Evolutionary conservation across 2,888 invertebrate genomes (phyloP).

Genomic region (Timema cristinae): DNA sequence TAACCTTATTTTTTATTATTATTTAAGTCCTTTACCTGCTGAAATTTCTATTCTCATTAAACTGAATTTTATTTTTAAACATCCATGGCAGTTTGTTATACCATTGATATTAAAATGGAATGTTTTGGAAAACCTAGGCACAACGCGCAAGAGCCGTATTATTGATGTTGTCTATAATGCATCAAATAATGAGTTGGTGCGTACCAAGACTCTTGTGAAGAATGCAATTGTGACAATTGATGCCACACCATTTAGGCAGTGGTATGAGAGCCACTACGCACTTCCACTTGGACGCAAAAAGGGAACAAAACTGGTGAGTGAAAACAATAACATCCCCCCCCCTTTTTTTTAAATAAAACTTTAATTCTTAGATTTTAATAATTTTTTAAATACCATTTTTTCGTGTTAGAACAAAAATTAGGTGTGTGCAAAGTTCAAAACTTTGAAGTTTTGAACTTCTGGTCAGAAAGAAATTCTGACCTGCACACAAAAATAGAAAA

Average conservation of each 20-base stretch:
- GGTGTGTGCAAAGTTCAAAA: too few relatives aligned
- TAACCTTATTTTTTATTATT: too few relatives aligned
- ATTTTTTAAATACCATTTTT: too few relatives aligned
- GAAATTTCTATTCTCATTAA: too few relatives aligned
- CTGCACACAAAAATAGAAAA: too few relatives aligned
- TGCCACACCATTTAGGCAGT: conserved; percentile 97
- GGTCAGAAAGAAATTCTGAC: too few relatives aligned
- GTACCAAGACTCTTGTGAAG: conserved; percentile 99
- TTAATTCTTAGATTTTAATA: too few relatives aligned
- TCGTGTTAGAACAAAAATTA: too few relatives aligned
- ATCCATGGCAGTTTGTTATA: neutral
- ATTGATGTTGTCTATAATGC: conserved; percentile 99
- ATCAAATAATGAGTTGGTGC: conserved; percentile 98
- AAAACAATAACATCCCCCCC: too few relatives aligned
- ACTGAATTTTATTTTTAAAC: neutral
- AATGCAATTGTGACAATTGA: conserved; percentile 96
- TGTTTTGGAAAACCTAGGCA: conserved; percentile 52
- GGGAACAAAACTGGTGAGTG: conserved; percentile 80
- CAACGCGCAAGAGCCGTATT: conserved; percentile 94
- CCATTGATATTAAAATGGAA: neutral
- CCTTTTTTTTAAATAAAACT: too few relatives aligned
- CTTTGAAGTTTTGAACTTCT: too few relatives aligned
- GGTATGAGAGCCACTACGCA: conserved; percentile 98
- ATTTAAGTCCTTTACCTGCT: too few relatives aligned
- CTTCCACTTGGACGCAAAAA: conserved; percentile 95